These are phyloP conservation scores for Ganaspis sp. DNA, from an alignment of 1,140 invertebrate species.

Conservation along the genomic window DNA sequence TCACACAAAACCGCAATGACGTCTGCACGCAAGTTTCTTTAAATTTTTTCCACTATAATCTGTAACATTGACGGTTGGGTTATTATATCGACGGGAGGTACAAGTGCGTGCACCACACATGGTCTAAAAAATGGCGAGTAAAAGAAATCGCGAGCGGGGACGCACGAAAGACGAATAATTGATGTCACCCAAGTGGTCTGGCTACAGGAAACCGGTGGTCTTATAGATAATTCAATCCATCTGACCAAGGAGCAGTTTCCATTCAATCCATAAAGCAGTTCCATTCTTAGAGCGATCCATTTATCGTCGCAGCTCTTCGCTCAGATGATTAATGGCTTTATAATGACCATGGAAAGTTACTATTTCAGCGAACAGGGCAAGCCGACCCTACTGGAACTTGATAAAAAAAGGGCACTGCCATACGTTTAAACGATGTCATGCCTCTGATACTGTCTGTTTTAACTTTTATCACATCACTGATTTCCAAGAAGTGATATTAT, in stretches of 20 bases:
- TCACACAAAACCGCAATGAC: slow-evolving; percentile 14
- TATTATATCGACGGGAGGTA: too few species aligned
- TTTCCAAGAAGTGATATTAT: too few species aligned
- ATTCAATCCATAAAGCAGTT: too few species aligned
- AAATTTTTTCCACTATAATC: slow-evolving; percentile 12
- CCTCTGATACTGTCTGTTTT: background rate
- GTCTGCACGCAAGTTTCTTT: slow-evolving; percentile 15
- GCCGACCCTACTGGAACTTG: background rate
- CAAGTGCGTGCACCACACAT: background rate
- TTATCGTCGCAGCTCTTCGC: slow-evolving; percentile 33
- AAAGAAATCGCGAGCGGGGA: slow-evolving; percentile 42
- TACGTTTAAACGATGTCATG: background rate
- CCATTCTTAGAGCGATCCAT: too few species aligned
- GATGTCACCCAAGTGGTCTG: slow-evolving; percentile 53
- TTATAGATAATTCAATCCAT: slow-evolving; percentile 70
- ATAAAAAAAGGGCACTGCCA: background rate
- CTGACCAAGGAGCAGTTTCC: too few species aligned
- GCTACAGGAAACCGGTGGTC: slow-evolving; percentile 47
- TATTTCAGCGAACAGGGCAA: slow-evolving; percentile 34
- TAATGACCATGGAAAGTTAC: slow-evolving; percentile 56
- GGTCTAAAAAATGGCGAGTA: slow-evolving; percentile 29
- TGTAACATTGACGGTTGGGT: background rate
- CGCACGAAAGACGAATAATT: slow-evolving; percentile 64
- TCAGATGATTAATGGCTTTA: slow-evolving; percentile 66
- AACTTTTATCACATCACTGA: too few species aligned